Conservation (phyloP, 2,113 vertebrate genomes). For the Atherinomorus stipes region DNA sequence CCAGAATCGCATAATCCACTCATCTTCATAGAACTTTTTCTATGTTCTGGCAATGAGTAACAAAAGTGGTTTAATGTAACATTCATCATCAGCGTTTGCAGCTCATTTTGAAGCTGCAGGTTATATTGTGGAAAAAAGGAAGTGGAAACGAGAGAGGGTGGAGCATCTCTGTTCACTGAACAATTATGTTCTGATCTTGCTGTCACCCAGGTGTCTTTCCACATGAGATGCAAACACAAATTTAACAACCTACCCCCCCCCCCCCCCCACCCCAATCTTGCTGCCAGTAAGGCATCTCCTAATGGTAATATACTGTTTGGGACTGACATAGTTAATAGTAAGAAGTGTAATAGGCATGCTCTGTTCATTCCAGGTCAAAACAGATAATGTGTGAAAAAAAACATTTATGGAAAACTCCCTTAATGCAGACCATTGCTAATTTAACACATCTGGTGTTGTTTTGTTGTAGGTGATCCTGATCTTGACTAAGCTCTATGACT, state of each 20-base stretch:
- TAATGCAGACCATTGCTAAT: slow-evolving; percentile 30
- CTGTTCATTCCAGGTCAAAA: slow-evolving; percentile 55
- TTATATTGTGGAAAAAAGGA: no score
- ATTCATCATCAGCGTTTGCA: slow-evolving; percentile 21
- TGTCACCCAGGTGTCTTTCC: slow-evolving; percentile 73
- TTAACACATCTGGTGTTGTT: slow-evolving; percentile 52
- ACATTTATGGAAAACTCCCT: slow-evolving; percentile 24
- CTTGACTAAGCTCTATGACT: slow-evolving; percentile 95
- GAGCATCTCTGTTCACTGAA: slow-evolving; percentile 65
- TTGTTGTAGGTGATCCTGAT: slow-evolving; percentile 92
- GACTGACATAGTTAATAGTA: slow-evolving; percentile 62
- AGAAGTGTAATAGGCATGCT: slow-evolving; percentile 34
- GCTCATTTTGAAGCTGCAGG: slow-evolving; percentile 1
- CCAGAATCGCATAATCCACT: slow-evolving; percentile 61
- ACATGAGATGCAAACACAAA: slow-evolving; percentile 62
- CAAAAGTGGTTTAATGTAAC: slow-evolving; percentile 21
- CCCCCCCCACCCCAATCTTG: slow-evolving; percentile 52
- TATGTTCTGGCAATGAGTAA: slow-evolving; percentile 24
- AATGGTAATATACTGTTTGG: slow-evolving; percentile 57
- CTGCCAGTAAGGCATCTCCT: slow-evolving; percentile 56
- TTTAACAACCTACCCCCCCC: slow-evolving; percentile 64
- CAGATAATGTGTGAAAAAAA: slow-evolving; percentile 33
- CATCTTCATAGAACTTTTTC: slow-evolving; percentile 35
- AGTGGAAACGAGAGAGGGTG: slow-evolving; percentile 8
- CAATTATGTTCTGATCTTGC: slow-evolving; percentile 66